Evolutionary conservation across 2,888 invertebrate genomes (phyloP).

Genomic region (Euphydryas editha): DNA sequence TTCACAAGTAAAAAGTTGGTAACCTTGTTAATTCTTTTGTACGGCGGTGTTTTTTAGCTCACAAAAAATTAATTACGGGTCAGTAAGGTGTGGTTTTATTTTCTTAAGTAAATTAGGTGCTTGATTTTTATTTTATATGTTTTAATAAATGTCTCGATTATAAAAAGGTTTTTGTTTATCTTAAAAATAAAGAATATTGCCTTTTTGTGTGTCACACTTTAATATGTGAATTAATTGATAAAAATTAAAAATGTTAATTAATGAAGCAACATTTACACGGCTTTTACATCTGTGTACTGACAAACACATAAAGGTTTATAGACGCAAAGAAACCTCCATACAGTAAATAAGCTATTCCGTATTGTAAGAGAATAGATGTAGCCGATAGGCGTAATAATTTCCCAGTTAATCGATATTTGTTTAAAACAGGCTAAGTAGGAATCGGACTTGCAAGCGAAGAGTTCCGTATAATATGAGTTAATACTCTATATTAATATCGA

Average conservation of each 20-base stretch:
- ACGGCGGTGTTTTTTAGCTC: conserved; percentile 7
- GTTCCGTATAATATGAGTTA: too few species aligned
- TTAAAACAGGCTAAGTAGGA: conserved; percentile 14
- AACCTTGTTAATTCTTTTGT: conserved; percentile 23
- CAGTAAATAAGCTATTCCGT: not conserved
- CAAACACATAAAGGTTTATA: not conserved
- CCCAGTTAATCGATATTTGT: conserved; percentile 25
- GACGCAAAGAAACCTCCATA: not conserved
- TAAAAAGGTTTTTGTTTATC: too few species aligned
- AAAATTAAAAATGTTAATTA: not conserved
- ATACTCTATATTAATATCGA: too few species aligned
- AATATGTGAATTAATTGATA: not conserved
- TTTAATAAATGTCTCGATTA: not conserved
- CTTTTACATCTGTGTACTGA: not conserved
- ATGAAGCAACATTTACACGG: not conserved
- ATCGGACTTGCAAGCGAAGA: too few species aligned
- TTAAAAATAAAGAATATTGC: too few species aligned
- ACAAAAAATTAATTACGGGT: conserved; percentile 4
- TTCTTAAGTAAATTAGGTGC: not conserved
- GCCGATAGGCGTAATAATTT: conserved; percentile 9
- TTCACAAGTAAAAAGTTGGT: conserved; percentile 38
- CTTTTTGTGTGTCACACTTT: not conserved
- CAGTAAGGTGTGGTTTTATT: conserved; percentile 1
- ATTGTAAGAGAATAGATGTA: not conserved
- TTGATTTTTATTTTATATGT: not conserved